Conservation (phyloP, 2,797 vertebrate species). For the Ptychadena robeensis region DNA sequence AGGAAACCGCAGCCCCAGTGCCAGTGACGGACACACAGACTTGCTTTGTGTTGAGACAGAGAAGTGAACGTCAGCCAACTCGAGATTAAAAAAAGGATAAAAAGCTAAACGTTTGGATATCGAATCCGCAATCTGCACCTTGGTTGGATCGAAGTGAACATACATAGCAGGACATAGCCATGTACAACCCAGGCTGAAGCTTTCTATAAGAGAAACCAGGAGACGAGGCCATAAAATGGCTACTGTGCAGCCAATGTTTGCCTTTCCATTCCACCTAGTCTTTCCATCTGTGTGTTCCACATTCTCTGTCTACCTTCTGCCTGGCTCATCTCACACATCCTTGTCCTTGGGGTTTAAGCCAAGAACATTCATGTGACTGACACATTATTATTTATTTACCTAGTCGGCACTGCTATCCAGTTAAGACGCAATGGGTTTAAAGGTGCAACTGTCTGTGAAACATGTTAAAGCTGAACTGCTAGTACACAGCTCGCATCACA, state of each 20-base stretch:
- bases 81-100: constrained; percentile 20
- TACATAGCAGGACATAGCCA: not conserved
- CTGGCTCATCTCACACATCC: constrained; percentile 23
- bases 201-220: not conserved
- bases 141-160: not conserved
- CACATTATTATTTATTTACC: constrained; percentile 26
- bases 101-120: constrained; percentile 6
- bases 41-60: constrained; percentile 70
- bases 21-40: constrained; percentile 72
- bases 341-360: constrained; percentile 18
- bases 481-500: too few relatives aligned
- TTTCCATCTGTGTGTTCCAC: constrained; percentile 41
- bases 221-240: constrained; percentile 32
- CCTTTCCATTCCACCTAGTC: constrained; percentile 47
- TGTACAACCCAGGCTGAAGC: not conserved
- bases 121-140: constrained; percentile 14
- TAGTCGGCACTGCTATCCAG: not conserved
- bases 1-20: constrained; percentile 75
- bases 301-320: constrained; percentile 38
- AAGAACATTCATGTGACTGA: constrained; percentile 31
- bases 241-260: constrained; percentile 30
- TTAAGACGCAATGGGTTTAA: not conserved
- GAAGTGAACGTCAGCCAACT: constrained; percentile 23
- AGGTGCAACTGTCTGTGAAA: not conserved
- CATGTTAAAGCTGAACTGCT: too few relatives aligned